These are phyloP conservation scores for Nomada ruficornis DNA, from an alignment of 2,888 invertebrate genomes.

Conservation along the genomic window DNA sequence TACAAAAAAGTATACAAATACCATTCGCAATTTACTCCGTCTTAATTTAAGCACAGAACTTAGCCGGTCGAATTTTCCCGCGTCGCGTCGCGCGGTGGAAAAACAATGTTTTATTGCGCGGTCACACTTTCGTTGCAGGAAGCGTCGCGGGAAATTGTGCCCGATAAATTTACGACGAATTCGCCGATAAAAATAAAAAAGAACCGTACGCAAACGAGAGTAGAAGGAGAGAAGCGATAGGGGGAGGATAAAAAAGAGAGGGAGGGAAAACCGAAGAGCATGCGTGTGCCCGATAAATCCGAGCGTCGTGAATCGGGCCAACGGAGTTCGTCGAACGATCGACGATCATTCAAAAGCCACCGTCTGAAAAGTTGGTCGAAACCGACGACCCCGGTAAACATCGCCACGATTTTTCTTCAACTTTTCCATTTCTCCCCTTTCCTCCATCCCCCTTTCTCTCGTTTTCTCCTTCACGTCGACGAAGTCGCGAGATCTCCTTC, in stretches of 20 bases:
- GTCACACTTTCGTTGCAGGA: conserved; percentile 61
- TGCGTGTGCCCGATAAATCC: conserved; percentile 65
- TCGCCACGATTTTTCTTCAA: conserved; percentile 71
- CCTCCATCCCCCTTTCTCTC: not conserved
- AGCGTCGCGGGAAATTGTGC: conserved; percentile 61
- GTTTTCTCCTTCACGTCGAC: conserved; percentile 4
- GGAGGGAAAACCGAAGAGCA: conserved; percentile 1
- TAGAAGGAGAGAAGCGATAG: not conserved
- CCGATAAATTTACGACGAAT: conserved; percentile 72
- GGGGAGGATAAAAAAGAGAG: not conserved
- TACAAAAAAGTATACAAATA: too few relatives aligned
- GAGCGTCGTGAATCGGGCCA: conserved; percentile 66
- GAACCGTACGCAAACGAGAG: conserved; percentile 7
- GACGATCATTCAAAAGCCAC: conserved; percentile 74
- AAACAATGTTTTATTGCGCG: conserved; percentile 47
- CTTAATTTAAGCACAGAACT: conserved; percentile 53
- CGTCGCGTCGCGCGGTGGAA: conserved; percentile 7
- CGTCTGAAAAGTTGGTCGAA: conserved; percentile 74
- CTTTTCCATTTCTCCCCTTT: conserved; percentile 51
- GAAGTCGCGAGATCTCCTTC: conserved; percentile 28
- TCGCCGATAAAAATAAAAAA: conserved; percentile 66
- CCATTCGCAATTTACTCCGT: conserved; percentile 28
- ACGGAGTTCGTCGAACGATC: conserved; percentile 71
- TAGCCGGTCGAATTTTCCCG: conserved; percentile 25
- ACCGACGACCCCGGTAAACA: conserved; percentile 67